Percentiles rank a stretch among this genome's conserved stretches.
phyloP scores from a whole-genome alignment of 2,888 invertebrate genomes.

The Parasteatoda lunata region DNA sequence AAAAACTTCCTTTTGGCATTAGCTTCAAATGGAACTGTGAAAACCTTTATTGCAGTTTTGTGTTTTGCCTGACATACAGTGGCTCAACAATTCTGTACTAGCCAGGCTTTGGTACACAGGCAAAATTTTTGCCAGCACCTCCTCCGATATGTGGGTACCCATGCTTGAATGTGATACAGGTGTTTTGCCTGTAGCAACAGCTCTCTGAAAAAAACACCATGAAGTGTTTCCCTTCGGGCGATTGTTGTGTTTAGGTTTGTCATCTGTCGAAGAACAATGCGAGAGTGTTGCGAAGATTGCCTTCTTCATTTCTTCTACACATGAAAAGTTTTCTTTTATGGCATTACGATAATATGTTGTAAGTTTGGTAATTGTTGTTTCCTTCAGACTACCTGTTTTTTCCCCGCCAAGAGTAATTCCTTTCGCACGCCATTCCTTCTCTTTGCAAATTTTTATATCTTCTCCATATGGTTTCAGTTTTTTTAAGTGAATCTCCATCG shows the following conservation, averaged over 20 bases:
- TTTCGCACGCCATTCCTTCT: not conserved
- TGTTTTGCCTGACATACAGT: not conserved
- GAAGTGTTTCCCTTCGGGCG: not conserved
- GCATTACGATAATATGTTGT: not conserved
- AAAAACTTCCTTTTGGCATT: too few species aligned
- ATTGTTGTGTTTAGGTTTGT: not conserved
- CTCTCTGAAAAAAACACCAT: not conserved
- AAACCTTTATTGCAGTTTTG: not conserved
- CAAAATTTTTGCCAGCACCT: not conserved
- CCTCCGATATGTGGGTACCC: too few species aligned
- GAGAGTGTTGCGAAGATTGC: not conserved
- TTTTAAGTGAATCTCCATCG: not conserved
- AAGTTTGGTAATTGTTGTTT: not conserved
- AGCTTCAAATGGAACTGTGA: not conserved
- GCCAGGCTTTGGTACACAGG: slow-evolving; percentile 3
- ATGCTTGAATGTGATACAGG: not conserved
- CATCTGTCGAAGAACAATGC: not conserved
- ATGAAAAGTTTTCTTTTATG: not conserved
- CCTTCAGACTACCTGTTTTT: not conserved
- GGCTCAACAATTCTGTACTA: not conserved
- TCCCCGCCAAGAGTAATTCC: not conserved
- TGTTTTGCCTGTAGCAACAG: not conserved
- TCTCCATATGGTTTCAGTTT: not conserved
- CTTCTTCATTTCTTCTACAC: not conserved
- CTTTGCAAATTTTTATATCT: not conserved